These are phyloP conservation scores for Drosophila parthenogenetica DNA, from an alignment of 2,888 invertebrate genomes.

Conservation along the genomic window DNA sequence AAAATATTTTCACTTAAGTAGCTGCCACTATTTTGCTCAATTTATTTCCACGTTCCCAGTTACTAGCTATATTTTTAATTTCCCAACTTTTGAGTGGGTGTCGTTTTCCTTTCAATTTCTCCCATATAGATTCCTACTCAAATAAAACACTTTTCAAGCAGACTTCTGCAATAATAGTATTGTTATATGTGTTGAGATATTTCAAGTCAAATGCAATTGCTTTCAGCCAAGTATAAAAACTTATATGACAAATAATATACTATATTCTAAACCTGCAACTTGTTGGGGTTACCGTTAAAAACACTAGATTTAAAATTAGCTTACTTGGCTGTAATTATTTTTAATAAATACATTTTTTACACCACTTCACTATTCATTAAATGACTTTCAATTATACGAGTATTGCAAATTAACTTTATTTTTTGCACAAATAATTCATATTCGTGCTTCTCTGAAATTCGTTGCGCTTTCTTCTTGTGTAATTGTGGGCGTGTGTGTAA, in stretches of 20 bases:
- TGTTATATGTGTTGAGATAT: conserved; percentile 7
- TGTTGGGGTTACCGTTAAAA: too few species aligned
- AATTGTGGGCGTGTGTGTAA: conserved; percentile 21
- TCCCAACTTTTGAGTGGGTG: conserved; percentile 46
- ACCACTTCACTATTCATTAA: background rate
- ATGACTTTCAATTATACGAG: background rate
- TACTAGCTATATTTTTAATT: conserved; percentile 62
- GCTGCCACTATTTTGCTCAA: conserved; percentile 79
- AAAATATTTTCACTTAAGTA: conserved; percentile 80
- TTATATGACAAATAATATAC: background rate
- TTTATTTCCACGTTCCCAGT: conserved; percentile 68
- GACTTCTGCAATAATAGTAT: conserved; percentile 24
- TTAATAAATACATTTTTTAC: background rate
- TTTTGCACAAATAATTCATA: conserved; percentile 2
- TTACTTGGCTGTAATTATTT: background rate
- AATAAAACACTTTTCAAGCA: conserved; percentile 4
- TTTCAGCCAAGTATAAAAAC: background rate
- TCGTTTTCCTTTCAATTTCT: conserved; percentile 42
- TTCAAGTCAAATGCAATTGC: conserved; percentile 4
- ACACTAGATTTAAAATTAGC: too few species aligned
- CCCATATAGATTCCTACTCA: conserved; percentile 13
- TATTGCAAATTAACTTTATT: background rate
- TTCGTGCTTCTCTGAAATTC: conserved; percentile 14
- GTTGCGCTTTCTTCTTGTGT: conserved; percentile 2
- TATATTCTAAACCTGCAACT: too few species aligned